Percentiles rank a stretch among this genome's conserved stretches.
These are phyloP conservation scores for Thymallus thymallus DNA, from an alignment of 2,113 vertebrate genomes.

Conservation along the genomic window DNA sequence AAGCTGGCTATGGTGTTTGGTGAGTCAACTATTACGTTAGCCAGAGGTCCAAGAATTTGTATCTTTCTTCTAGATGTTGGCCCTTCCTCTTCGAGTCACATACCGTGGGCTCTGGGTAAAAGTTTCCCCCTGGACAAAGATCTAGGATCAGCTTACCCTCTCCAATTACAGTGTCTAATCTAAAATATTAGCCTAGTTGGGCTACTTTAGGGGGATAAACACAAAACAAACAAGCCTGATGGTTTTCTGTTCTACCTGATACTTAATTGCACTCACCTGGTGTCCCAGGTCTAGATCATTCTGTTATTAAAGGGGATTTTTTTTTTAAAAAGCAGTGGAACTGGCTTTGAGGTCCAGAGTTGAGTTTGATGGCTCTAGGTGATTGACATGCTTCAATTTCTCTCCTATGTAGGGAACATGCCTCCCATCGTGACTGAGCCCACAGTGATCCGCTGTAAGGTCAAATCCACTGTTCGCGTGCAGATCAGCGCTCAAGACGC, in stretches of 20 bases:
- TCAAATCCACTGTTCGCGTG: constrained; percentile 64
- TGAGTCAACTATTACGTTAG: constrained; percentile 35
- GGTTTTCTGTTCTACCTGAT: too few relatives aligned
- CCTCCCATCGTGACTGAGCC: constrained; percentile 74
- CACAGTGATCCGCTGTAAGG: constrained; percentile 64
- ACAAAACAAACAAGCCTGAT: neutral
- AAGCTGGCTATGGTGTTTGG: constrained; percentile 60
- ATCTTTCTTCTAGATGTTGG: too few relatives aligned
- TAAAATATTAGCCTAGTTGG: neutral
- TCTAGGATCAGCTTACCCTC: neutral
- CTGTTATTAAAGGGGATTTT: too few relatives aligned
- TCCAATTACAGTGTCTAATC: neutral
- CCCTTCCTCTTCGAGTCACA: too few relatives aligned
- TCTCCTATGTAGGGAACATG: constrained; percentile 66
- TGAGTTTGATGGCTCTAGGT: neutral
- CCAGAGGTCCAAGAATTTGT: too few relatives aligned
- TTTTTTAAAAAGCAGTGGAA: too few relatives aligned
- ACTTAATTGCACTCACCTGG: too few relatives aligned
- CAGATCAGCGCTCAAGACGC: constrained; percentile 68
- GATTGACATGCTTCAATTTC: neutral
- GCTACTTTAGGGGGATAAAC: neutral
- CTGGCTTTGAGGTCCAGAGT: neutral
- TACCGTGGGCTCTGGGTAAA: too few relatives aligned
- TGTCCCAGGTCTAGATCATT: too few relatives aligned
- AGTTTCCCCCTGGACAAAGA: neutral